Evolutionary conservation across 2,113 vertebrate species (phyloP), one percentile per base, ranked within the genome.

Genomic region (Xenus cinereus): DNA sequence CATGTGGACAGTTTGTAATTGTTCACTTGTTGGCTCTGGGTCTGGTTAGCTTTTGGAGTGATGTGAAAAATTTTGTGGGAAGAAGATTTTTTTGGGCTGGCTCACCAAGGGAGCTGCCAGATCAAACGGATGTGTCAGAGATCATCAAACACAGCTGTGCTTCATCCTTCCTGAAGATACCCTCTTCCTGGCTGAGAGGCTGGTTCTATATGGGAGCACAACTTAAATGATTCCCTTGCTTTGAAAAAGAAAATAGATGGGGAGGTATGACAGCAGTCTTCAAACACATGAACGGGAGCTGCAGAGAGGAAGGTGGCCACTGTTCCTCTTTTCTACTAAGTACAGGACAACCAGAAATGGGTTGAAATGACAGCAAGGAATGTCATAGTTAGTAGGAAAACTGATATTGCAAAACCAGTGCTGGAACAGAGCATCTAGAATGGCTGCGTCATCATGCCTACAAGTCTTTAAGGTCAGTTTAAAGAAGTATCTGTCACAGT

Each of bases 361-460:
- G 27, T 6, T 43, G 30, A 64, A 69, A 57, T 46, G 24, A 30
- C 18, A 51, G 10, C 21, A 74, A 63, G 37, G 54, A 57, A 28
- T 12, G 9, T 39, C 35, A 43, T 18, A 66, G 9, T 79, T 62
- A 84, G n/a, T n/a, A 57, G 33, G 30, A 59, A 59, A 80, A n/a
- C 45, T 12, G 14, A 4, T 59, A 7, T 20, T 64, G 43, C 24
- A n/a, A 84, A n/a, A 75, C 16, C 8, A 17, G 56, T 30, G 26
- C 24, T 80, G 63, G 32, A 64, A 53, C 14, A 84, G 53, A 83
- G 33, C 41, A 32, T 32, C 37, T 23, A 63, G 14, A 45, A 30
- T 1, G 0, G 15, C 35, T 69, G 26, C 26, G 33, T 41, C 0
- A 0, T 11, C 18, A 11, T 51, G 14, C 33, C 43, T 45, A 23